Percentiles rank a stretch among this genome's conserved stretches.
Evolutionary conservation across 2,113 vertebrate genomes (phyloP).

Genomic region (Lates calcarifer): DNA sequence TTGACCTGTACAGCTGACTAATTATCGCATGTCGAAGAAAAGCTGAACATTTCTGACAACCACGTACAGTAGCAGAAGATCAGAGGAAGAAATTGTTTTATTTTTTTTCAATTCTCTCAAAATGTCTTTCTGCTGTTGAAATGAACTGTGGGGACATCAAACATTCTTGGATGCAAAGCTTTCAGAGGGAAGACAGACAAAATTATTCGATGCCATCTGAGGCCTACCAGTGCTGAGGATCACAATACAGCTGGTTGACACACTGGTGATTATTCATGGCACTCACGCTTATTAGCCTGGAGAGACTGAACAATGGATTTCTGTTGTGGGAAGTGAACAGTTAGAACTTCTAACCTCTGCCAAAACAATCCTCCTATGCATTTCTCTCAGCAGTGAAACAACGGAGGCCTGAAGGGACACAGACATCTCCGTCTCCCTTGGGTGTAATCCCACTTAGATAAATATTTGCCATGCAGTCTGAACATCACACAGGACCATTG

Average conservation of each 20-base stretch:
- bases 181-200: constrained; percentile 68
- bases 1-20: constrained; percentile 94
- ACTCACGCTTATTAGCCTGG: constrained; percentile 71
- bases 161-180: constrained; percentile 64
- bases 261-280: constrained; percentile 77
- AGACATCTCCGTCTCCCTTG: constrained; percentile 66
- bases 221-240: constrained; percentile 66
- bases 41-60: constrained; percentile 95
- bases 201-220: constrained; percentile 76
- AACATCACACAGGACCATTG: constrained; percentile 73
- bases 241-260: constrained; percentile 73
- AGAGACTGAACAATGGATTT: constrained; percentile 70
- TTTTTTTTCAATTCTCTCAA: constrained; percentile 76
- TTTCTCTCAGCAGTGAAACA: constrained; percentile 63
- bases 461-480: constrained; percentile 78
- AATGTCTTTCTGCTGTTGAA: constrained; percentile 72
- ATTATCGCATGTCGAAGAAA: constrained; percentile 92
- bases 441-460: constrained; percentile 74
- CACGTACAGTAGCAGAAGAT: constrained; percentile 84
- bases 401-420: constrained; percentile 52
- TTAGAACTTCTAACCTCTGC: constrained; percentile 66
- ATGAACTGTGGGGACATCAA: constrained; percentile 73
- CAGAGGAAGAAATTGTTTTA: constrained; percentile 61
- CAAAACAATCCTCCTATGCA: constrained; percentile 62
- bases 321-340: constrained; percentile 71